Base-by-base conservation (phyloP, 2,888 invertebrate species). In the Chrysina gloriosa region DNA sequence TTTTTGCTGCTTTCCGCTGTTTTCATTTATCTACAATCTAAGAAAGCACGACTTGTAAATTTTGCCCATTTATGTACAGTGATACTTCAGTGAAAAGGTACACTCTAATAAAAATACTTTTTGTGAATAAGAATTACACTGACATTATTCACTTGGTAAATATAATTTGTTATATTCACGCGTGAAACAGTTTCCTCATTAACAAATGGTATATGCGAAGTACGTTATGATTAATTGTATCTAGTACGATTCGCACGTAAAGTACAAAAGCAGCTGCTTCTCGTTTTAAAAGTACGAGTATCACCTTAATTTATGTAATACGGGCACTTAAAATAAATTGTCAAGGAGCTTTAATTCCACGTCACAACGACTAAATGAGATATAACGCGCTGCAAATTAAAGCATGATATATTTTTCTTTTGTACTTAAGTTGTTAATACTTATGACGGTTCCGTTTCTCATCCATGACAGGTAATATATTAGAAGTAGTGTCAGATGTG, bases 261-360 rank as follows among this genome's bases (percentile, higher is more conserved):
- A 36, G 36, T 36, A 4, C 11, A 45, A 19, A 29, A 52, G 31
- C 52, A 52, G 52, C 52, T 52, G 52, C 34, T 29, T 52, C 52
- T 31, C 9, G 29, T 19, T 52, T 31, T 21, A 19, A 16, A 45
- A 45, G 19, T 45, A 45, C 19, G 31, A 52, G 31, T 52, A 52
- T 50, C 50, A 52, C 52, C 16, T 52, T 52, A 52, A 52, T 52
- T 52, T 52, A 52, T 52, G 52, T 52, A 52, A 52, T 52, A 31
- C 31, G 31, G 52, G 52, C 34, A 52, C 52, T 52, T 52, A 34
- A 52, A 52, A 19, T 31, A 52, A 52, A 52, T 52, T 52, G 52
- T 52, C 31, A 52, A 31, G 52, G 31, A 52, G 21, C 25, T 52
- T 31, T 31, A 52, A 52, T 19, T 52, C 52, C 19, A 52, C 31